Conservation (phyloP, 2,797 vertebrate genomes). For the Potorous gilbertii region DNA sequence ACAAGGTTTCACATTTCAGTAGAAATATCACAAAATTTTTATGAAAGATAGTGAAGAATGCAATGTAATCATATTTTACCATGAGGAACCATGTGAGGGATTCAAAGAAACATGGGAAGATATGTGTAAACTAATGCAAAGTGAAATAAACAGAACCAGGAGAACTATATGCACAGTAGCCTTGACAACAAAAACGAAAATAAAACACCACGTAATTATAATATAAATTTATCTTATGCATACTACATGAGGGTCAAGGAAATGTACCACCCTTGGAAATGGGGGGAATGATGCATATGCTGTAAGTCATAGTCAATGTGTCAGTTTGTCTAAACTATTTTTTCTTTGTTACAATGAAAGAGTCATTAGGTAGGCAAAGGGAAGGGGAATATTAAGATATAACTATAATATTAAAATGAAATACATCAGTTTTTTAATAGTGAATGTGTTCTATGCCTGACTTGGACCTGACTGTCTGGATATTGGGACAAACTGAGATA, state of each 20-base stretch:
- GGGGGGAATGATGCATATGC: not conserved
- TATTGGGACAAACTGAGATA: not conserved
- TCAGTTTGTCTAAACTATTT: not conserved
- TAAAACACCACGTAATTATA: not conserved
- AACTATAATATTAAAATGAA: not conserved
- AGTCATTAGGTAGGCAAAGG: not conserved
- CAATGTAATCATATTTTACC: not conserved
- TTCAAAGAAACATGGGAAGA: not conserved
- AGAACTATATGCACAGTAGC: not conserved
- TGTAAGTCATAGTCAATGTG: not conserved
- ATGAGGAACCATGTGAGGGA: not conserved
- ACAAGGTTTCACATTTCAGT: slow-evolving; percentile 4
- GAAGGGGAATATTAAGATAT: not conserved
- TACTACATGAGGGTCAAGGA: not conserved
- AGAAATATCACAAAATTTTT: slow-evolving; percentile 6
- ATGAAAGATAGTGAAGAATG: slow-evolving; percentile 33
- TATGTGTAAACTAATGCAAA: not conserved
- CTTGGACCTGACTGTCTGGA: not conserved
- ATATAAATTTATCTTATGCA: not conserved
- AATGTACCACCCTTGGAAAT: not conserved
- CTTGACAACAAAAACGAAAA: not conserved
- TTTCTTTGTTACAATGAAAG: not conserved
- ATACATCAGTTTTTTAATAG: not conserved
- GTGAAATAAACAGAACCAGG: not conserved
- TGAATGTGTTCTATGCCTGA: not conserved